Base-by-base conservation (phyloP, 2,113 vertebrate species). In the Pseudorhombus dupliciocellatus region DNA sequence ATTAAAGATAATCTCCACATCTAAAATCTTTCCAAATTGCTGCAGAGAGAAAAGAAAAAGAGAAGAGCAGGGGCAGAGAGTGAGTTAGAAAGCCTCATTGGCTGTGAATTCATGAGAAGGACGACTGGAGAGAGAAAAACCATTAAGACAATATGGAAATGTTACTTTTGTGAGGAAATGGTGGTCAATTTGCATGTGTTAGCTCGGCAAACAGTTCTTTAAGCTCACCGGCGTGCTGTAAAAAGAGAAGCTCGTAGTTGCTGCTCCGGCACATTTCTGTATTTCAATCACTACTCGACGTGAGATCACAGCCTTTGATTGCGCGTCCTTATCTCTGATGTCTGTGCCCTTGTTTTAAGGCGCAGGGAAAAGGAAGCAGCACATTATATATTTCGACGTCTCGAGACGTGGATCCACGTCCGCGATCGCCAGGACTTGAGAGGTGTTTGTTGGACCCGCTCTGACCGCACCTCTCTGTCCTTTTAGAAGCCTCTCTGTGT, bases 1-100 rank as follows among this genome's bases (percentile, higher is more conserved):
- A 74, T 98, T 98, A 96, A 98, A 98, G 94, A 98, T 98, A 89
- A 98, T 98, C 94, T 98, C 97, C 95, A 98, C 97, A 34, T 98
- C 97, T 93, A 98, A 94, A 88, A 98, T 97, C 93, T 98, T 98
- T 87, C 97, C 97, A 61, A 98, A 98, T 98, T 98, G 97, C 97
- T 98, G 96, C 80, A 81, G 90, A 90, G 76, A 91, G 77, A 82
- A 71, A 75, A 84, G 78, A 86, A 61, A 75, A 53, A 57, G 73
- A 59, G 72, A 26, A 57, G 75, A 82, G 69, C 18, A n/a, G 40
- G 72, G 77, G 52, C 31, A 74, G 76, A 77, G 74, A 83, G 34
- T 59, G 70, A 70, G 84, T 86, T 74, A 90, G 81, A 86, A 68
- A 80, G 75, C 79, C 66, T 82, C 71, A 40, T 68, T 68, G 67